Percentiles rank a stretch among this genome's conserved stretches.
Evolutionary conservation across 2,113 vertebrate species (phyloP).

Genomic region (Clarias gariepinus): DNA sequence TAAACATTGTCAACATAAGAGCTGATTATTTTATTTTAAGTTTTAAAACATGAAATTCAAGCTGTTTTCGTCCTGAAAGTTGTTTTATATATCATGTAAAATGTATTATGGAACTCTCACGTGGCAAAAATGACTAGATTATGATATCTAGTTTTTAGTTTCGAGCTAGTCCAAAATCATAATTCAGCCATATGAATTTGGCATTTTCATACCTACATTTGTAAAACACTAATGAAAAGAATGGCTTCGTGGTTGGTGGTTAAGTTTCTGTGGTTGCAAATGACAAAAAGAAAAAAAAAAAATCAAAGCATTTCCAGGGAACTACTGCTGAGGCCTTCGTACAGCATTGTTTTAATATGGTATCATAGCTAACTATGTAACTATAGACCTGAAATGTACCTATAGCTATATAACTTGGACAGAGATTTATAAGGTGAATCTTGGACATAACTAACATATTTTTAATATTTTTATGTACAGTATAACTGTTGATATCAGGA

Average conservation of each 20-base stretch:
- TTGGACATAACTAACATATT: neutral
- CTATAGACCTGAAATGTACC: neutral
- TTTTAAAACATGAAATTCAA: neutral
- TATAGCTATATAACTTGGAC: neutral
- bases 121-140: neutral
- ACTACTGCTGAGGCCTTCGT: no score
- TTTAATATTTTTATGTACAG: no score
- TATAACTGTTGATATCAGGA: neutral
- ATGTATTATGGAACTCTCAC: neutral
- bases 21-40: no score
- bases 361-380: neutral
- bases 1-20: neutral
- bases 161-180: neutral
- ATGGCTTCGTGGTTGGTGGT: neutral
- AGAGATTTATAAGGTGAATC: neutral
- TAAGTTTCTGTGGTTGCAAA: constrained; percentile 2
- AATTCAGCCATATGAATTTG: neutral
- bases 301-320: neutral
- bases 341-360: neutral
- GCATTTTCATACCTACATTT: neutral
- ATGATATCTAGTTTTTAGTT: neutral
- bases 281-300: no score
- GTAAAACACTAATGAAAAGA: neutral
- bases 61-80: neutral
- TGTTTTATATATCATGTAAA: no score